A percentile compares a stretch with the other conserved stretches of the same genome.
Conservation (phyloP, 2,113 vertebrate species). For the Erythrocebus patas region DNA sequence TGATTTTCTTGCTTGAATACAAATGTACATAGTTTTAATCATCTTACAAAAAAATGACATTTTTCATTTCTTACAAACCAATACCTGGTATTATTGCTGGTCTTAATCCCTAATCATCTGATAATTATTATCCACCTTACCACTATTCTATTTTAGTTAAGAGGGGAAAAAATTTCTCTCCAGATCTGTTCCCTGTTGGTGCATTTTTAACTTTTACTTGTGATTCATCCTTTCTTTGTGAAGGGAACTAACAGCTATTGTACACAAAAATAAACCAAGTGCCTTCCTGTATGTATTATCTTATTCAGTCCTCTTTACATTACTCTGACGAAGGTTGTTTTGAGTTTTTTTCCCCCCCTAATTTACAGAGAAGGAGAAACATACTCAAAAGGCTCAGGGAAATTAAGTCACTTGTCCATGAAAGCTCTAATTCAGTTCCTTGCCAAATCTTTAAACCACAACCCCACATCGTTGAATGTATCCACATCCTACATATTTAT, state of each 20-base stretch:
- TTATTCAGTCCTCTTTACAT: neutral
- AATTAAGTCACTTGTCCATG: neutral
- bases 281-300: neutral
- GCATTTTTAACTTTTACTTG: constrained; percentile 6
- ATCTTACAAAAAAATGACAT: neutral
- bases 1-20: neutral
- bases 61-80: constrained; percentile 1
- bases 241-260: neutral
- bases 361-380: neutral
- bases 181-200: neutral
- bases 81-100: neutral
- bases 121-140: neutral
- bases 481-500: neutral
- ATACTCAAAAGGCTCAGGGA: neutral
- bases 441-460: neutral
- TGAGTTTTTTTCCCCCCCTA: neutral
- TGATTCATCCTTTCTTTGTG: neutral
- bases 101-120: neutral
- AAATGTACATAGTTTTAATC: neutral
- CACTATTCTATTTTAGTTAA: neutral
- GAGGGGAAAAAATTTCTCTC: neutral
- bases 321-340: neutral
- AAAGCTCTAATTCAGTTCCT: neutral
- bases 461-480: neutral
- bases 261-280: neutral